phyloP scores from a whole-genome alignment of 2,888 invertebrate species.

The Sphaerophoria rueppellii region DNA sequence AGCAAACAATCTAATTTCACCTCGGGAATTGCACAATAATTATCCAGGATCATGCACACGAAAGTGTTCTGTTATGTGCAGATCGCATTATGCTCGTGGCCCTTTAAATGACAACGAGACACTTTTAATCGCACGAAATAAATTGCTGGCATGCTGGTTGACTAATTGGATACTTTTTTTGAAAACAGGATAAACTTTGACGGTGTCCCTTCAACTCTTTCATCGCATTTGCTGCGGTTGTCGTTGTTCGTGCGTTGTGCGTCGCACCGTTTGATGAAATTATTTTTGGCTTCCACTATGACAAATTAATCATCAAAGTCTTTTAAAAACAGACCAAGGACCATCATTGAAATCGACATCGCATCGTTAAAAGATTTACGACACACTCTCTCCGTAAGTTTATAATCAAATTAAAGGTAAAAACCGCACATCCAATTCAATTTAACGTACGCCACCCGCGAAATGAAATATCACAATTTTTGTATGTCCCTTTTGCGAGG shows the following conservation, averaged over 20 bases:
- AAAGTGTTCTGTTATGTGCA: not conserved
- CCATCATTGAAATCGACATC: slow-evolving; percentile 10
- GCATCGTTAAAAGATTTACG: slow-evolving; percentile 64
- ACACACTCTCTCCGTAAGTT: slow-evolving; percentile 40
- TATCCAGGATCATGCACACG: slow-evolving; percentile 68
- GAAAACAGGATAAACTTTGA: slow-evolving; percentile 6
- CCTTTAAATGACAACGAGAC: not conserved
- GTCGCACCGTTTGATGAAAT: slow-evolving; percentile 43
- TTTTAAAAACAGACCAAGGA: slow-evolving; percentile 25
- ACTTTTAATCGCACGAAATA: slow-evolving; percentile 42
- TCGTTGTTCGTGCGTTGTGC: too few species aligned
- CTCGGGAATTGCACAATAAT: slow-evolving; percentile 53
- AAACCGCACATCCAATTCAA: slow-evolving; percentile 56
- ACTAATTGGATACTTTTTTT: slow-evolving; percentile 29
- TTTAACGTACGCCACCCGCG: slow-evolving; percentile 65
- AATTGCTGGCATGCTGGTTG: slow-evolving; percentile 57
- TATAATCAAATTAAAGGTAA: slow-evolving; percentile 67
- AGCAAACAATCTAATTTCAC: slow-evolving; percentile 65
- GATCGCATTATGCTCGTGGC: not conserved
- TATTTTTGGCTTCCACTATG: slow-evolving; percentile 49
- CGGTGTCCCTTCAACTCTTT: slow-evolving; percentile 30
- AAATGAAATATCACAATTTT: slow-evolving; percentile 50
- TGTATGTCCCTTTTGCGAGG: not conserved
- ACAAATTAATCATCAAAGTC: slow-evolving; percentile 62
- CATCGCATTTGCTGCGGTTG: slow-evolving; percentile 12